Base-by-base conservation (phyloP, 2,797 vertebrate genomes). In the Chiroxiphia lanceolata region DNA sequence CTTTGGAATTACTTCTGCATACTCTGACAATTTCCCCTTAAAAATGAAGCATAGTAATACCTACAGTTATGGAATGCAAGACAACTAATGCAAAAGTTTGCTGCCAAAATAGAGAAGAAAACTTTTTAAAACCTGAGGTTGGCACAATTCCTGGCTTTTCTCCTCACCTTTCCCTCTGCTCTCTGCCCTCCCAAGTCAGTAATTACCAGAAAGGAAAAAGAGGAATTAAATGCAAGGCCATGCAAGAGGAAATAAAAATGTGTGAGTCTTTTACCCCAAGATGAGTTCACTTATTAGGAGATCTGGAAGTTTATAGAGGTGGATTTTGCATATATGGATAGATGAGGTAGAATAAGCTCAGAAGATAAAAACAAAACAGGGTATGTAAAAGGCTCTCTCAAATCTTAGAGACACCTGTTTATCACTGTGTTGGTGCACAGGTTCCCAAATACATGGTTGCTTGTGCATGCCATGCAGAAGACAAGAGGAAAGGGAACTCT, bases 1-100 rank as follows among this genome's bases (percentile, higher is more conserved):
- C 74, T 96, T 84, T 90, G 67, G 81, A 90, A 95, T 94, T 54
- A 51, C 54, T 96, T 97, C 82, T 92, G 56, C 92, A 90, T 80
- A 59, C 59, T 60, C 54, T 67, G 86, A 95, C n/a, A 56, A 21
- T 84, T 87, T 82, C 38, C 38, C 33, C 42, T 72, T 88, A 67
- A 22, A 89, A 91, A 71, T 33, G 19, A 69, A 90, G 48, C 33
- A 10, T 4, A 6, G 44, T 68, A 83, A 67, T 68, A 89, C 54
- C 56, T 76, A 27, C 33, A 70, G 83, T 54, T 82, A 51, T 1
- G 34, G 77, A 90, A 95, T 77, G 40, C 27, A 72, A 89, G 79
- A 61, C 45, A 88, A 69, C 31, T 6, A 31, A 44, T 40, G 36
- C 2, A 42, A 79, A 83, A 47, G 18, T 65, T 84, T 83, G 34